Evolutionary conservation across 2,113 vertebrate species (phyloP).

Genomic region (Aldabrachelys gigantea): DNA sequence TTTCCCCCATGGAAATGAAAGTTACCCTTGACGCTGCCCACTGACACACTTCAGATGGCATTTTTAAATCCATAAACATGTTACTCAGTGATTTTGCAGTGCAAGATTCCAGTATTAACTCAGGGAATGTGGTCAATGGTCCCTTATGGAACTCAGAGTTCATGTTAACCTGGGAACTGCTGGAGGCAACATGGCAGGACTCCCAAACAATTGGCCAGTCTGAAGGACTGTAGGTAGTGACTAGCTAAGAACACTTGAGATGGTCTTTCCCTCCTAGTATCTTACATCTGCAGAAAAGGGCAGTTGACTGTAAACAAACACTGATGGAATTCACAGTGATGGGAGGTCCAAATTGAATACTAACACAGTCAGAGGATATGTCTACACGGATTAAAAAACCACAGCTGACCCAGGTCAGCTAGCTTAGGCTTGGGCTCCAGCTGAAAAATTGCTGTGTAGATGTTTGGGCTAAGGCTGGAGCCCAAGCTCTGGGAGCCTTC

Average conservation of each 20-base stretch:
- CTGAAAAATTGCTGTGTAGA: not conserved
- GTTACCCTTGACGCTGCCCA: conserved; percentile 48
- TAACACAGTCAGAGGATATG: not conserved
- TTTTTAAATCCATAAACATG: conserved; percentile 47
- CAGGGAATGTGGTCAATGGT: conserved; percentile 26
- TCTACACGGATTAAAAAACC: no score
- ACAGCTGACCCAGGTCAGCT: not conserved
- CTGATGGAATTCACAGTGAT: not conserved
- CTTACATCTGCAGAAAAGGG: not conserved
- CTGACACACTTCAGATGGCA: conserved; percentile 41
- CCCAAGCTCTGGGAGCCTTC: no score
- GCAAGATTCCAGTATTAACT: conserved; percentile 44
- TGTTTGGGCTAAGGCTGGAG: not conserved
- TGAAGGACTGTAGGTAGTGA: not conserved
- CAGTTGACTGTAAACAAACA: conserved; percentile 29
- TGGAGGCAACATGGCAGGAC: not conserved
- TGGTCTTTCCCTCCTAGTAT: accelerated
- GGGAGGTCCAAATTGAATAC: not conserved
- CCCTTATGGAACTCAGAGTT: conserved; percentile 20
- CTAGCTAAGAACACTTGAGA: conserved; percentile 48
- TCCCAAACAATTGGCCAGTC: conserved; percentile 42
- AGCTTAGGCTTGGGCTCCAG: not conserved
- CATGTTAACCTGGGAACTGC: conserved; percentile 33
- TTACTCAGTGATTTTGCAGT: conserved; percentile 52
- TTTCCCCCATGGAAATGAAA: conserved; percentile 66